Conservation (phyloP, 2,113 vertebrate species). For the Addax nasomaculatus region DNA sequence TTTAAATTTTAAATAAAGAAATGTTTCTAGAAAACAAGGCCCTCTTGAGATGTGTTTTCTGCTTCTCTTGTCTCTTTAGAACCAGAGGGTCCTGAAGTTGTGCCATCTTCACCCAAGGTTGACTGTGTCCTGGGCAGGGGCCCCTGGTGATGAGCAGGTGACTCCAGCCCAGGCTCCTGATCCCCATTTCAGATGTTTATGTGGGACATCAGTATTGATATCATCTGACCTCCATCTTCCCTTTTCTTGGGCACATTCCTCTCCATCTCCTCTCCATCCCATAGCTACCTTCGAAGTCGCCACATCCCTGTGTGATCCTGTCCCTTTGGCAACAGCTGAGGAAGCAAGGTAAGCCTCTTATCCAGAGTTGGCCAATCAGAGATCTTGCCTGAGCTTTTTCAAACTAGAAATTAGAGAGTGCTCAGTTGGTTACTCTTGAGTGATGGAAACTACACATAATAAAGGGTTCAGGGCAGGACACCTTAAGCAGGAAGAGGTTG, state of each 20-base stretch:
- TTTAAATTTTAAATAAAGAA: constrained; percentile 98
- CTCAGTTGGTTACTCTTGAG: neutral
- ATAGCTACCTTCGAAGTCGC: neutral
- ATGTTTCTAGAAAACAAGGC: constrained; percentile 82
- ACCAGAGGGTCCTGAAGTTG: neutral
- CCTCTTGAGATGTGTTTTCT: neutral
- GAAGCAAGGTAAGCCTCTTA: neutral
- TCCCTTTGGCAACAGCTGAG: neutral
- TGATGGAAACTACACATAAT: neutral
- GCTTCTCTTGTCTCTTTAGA: neutral
- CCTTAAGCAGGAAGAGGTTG: neutral
- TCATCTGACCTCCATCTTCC: neutral
- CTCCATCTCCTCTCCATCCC: neutral
- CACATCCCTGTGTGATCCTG: neutral
- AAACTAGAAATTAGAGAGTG: neutral
- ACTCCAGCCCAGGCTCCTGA: neutral
- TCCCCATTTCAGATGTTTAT: neutral
- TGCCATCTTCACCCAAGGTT: neutral
- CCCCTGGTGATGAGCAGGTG: neutral
- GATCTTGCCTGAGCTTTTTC: neutral
- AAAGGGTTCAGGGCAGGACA: neutral
- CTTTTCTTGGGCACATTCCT: neutral
- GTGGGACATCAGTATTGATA: neutral
- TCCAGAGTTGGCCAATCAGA: neutral
- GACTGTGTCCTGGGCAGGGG: neutral